A percentile compares a stretch with the other conserved stretches of the same genome.
Evolutionary conservation across 2,113 vertebrate species (phyloP).

Genomic region (Myodes glareolus): DNA sequence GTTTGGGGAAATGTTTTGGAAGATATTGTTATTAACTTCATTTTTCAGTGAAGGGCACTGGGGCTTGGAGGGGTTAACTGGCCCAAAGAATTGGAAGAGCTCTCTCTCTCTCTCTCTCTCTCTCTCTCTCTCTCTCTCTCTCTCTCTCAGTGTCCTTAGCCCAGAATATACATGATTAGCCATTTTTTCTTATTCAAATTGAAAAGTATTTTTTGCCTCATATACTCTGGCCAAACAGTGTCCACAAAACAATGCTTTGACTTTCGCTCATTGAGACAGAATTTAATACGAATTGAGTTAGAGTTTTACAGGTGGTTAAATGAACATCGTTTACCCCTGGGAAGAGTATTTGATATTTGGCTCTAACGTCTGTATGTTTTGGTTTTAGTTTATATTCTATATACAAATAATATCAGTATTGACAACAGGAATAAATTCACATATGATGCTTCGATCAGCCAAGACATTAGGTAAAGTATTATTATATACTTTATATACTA

Average conservation of each 20-base stretch:
- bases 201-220: not conserved
- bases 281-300: not conserved
- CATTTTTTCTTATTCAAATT: not conserved
- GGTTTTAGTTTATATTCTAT: constrained; percentile 73
- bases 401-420: constrained; percentile 63
- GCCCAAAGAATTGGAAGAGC: not conserved
- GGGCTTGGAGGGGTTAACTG: not conserved
- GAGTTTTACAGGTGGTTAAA: constrained; percentile 20
- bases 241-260: not conserved
- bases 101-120: not conserved
- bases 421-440: constrained; percentile 75
- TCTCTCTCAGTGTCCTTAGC: not conserved
- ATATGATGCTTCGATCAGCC: constrained; percentile 67
- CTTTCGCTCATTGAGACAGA: not conserved
- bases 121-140: no score
- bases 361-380: constrained; percentile 59
- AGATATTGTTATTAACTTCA: not conserved
- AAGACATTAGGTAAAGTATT: constrained; percentile 75
- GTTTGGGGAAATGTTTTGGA: not conserved
- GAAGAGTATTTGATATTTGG: not conserved
- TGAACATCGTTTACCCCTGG: constrained; percentile 11
- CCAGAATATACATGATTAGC: not conserved
- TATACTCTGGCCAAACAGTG: not conserved
- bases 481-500: no score
- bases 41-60: not conserved